Conservation (phyloP, 2,797 vertebrate species). For the Aeoliscus strigatus region DNA sequence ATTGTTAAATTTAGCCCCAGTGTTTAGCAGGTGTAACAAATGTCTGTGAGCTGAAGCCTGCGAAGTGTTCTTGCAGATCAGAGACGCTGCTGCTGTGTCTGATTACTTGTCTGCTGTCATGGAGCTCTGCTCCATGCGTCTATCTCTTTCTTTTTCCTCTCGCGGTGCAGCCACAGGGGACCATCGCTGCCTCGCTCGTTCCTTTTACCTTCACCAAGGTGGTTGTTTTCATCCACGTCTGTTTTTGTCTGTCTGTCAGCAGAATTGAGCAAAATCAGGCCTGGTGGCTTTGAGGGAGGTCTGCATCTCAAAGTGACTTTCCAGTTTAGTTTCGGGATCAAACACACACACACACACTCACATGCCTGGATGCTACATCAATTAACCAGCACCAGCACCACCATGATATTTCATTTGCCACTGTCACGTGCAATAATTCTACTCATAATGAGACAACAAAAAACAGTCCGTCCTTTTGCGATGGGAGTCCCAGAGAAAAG, state of each 20-base stretch:
- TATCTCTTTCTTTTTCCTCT: constrained; percentile 32
- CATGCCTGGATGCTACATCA: constrained; percentile 39
- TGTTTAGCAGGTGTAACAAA: constrained; percentile 66
- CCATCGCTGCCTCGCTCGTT: constrained; percentile 30
- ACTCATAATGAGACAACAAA: constrained; percentile 28
- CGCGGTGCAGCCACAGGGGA: constrained; percentile 51
- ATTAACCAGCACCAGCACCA: constrained; percentile 42
- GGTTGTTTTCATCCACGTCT: not conserved
- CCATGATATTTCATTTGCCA: constrained; percentile 47
- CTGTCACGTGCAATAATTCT: constrained; percentile 20
- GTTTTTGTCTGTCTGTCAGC: not conserved
- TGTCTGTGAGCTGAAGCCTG: constrained; percentile 56
- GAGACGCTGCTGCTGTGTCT: constrained; percentile 54
- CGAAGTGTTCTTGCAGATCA: constrained; percentile 66
- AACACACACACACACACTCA: no score
- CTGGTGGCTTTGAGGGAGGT: no score
- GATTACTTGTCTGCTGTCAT: constrained; percentile 70
- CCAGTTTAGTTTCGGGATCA: constrained; percentile 27
- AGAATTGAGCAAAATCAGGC: not conserved
- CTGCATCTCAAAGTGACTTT: no score
- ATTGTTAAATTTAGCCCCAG: constrained; percentile 69
- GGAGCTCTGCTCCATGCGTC: constrained; percentile 55
- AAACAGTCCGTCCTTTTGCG: constrained; percentile 24
- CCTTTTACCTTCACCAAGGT: constrained; percentile 16
- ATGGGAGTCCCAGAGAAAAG: constrained; percentile 41